Conservation (phyloP, 2,113 vertebrate species). For the Parotia lawesii region DNA sequence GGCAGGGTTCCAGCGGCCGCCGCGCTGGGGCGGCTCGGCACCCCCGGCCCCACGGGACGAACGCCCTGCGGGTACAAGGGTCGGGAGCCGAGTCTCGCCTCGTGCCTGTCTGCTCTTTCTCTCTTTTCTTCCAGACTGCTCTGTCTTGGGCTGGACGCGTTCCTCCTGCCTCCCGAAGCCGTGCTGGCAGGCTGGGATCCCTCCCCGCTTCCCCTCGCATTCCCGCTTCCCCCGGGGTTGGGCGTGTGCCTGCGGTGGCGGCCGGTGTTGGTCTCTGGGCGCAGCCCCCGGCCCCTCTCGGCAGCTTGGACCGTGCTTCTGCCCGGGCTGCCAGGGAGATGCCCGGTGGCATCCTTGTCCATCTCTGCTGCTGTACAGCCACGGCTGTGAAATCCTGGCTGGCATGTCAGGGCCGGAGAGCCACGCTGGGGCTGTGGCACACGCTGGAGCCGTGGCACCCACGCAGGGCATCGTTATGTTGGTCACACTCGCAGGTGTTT, state of each 20-base stretch:
- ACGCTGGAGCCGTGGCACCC: neutral
- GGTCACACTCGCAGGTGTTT: accelerated
- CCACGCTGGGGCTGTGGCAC: accelerated
- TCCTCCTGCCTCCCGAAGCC: constrained; percentile 1
- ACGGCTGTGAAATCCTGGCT: neutral
- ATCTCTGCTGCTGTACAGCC: too few species aligned
- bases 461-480: accelerated
- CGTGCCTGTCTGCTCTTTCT: constrained; percentile 3
- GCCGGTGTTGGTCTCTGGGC: neutral
- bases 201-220: neutral
- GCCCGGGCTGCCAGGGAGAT: accelerated
- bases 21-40: neutral
- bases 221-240: neutral
- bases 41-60: neutral
- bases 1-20: neutral
- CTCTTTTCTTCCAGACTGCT: constrained; percentile 37
- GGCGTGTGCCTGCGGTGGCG: neutral
- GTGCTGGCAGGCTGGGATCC: neutral
- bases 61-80: neutral
- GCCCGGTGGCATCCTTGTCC: neutral
- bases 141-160: constrained; percentile 4
- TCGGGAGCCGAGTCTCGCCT: neutral
- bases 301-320: neutral
- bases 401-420: neutral
- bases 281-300: neutral